A percentile compares a stretch with the other conserved stretches of the same genome.
Evolutionary conservation across 2,888 invertebrate species (phyloP).

Genomic region (Eristalis pertinax): DNA sequence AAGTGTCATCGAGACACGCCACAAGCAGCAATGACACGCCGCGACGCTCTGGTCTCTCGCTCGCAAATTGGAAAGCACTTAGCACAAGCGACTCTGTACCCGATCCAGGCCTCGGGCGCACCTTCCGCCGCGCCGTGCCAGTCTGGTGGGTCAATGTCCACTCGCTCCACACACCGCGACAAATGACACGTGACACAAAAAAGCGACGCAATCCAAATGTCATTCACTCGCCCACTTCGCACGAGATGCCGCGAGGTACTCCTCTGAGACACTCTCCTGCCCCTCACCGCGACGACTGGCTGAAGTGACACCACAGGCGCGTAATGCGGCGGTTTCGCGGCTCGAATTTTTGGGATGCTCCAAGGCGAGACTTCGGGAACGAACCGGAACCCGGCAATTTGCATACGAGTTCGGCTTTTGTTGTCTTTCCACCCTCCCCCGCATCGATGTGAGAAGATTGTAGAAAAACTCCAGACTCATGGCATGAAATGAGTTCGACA

Average conservation of each 20-base stretch:
- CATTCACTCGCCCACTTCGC: constrained; percentile 26
- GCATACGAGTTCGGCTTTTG: constrained; percentile 8
- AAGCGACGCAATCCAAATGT: constrained; percentile 12
- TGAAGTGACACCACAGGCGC: constrained; percentile 38
- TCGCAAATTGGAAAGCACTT: constrained; percentile 35
- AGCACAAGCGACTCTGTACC: neutral
- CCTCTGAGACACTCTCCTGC: neutral
- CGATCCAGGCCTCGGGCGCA: neutral
- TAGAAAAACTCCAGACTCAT: constrained; percentile 17
- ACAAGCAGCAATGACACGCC: neutral
- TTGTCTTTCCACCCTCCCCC: neutral
- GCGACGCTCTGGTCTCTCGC: too few species aligned
- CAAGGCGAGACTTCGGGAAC: neutral
- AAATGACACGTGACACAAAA: constrained; percentile 37
- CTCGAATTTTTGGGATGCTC: constrained; percentile 21
- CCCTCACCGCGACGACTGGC: neutral
- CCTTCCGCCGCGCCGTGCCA: constrained; percentile 5
- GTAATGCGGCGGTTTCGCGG: constrained; percentile 27
- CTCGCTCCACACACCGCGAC: neutral
- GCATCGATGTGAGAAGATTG: neutral
- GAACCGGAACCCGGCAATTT: constrained; percentile 11
- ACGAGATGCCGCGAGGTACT: neutral
- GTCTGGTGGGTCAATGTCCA: constrained; percentile 50
- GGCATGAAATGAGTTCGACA: constrained; percentile 20
- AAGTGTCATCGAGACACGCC: neutral